These are phyloP conservation scores for Corythornis madagascariensis DNA, from an alignment of 2,113 vertebrate genomes.

Conservation along the genomic window DNA sequence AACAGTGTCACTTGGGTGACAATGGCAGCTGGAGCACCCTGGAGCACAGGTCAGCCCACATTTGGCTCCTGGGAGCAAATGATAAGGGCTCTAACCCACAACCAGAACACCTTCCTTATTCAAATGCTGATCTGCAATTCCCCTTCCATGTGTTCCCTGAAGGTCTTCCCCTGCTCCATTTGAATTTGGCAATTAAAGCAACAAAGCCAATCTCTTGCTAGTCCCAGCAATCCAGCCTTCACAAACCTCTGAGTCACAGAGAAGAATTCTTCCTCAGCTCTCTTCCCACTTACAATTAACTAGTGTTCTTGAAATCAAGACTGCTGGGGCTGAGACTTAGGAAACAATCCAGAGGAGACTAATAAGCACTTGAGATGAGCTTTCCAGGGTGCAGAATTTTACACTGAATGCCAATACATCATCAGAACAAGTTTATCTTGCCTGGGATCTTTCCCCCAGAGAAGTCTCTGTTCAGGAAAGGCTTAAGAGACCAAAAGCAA, in stretches of 20 bases:
- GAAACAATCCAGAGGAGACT: neutral
- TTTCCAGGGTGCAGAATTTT: slow-evolving; percentile 36
- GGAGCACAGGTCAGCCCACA: neutral
- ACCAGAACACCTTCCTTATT: neutral
- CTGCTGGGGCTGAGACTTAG: neutral
- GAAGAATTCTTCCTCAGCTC: neutral
- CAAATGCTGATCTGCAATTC: neutral
- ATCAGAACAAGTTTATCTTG: neutral
- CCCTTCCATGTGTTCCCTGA: neutral
- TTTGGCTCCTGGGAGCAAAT: neutral
- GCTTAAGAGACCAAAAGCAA: neutral
- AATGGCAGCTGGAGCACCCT: neutral
- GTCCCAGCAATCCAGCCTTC: slow-evolving; percentile 8
- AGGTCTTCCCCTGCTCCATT: neutral
- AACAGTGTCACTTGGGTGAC: slow-evolving; percentile 4
- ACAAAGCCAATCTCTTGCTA: slow-evolving; percentile 16
- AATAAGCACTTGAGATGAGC: neutral
- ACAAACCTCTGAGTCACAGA: neutral
- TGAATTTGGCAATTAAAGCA: slow-evolving; percentile 23
- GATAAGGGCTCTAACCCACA: neutral
- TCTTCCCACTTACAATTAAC: slow-evolving; percentile 6
- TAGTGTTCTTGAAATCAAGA: slow-evolving; percentile 15
- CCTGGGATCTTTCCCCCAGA: neutral
- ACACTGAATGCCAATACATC: neutral
- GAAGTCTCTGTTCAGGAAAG: neutral